phyloP scores from a whole-genome alignment of 2,113 vertebrate genomes.

The Sceloporus undulatus region DNA sequence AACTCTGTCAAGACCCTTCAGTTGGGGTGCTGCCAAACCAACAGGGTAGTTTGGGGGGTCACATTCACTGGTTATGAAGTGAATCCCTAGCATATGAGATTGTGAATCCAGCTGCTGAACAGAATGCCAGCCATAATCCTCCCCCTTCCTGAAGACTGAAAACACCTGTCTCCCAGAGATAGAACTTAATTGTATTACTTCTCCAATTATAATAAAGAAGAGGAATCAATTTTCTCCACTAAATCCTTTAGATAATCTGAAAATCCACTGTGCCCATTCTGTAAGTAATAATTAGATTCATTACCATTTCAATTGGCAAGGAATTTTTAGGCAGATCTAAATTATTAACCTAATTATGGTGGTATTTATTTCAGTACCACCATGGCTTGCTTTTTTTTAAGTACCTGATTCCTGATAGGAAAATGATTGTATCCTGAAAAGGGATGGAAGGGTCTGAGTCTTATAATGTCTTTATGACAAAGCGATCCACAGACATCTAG shows the following conservation, averaged over 20 bases:
- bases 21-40: too few relatives aligned
- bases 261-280: conserved; percentile 5
- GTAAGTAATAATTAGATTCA: not conserved
- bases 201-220: conserved; percentile 11
- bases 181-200: not conserved
- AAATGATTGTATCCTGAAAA: not conserved
- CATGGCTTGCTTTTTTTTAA: not conserved
- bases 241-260: conserved; percentile 15
- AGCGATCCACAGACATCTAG: too few relatives aligned
- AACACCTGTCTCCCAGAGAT: not conserved
- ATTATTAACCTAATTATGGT: not conserved
- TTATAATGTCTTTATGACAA: too few relatives aligned
- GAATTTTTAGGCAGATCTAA: not conserved
- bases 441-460: too few relatives aligned
- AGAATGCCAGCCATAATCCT: not conserved
- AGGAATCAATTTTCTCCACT: not conserved
- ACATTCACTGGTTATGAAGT: too few relatives aligned
- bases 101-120: too few relatives aligned
- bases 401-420: not conserved
- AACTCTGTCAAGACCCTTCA: too few relatives aligned
- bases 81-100: too few relatives aligned
- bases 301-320: not conserved
- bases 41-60: too few relatives aligned
- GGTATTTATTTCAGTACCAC: too few relatives aligned
- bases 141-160: not conserved